Evolutionary conservation across 2,113 vertebrate species (phyloP), one percentile per base, ranked within the genome.

Genomic region (Limanda limanda): DNA sequence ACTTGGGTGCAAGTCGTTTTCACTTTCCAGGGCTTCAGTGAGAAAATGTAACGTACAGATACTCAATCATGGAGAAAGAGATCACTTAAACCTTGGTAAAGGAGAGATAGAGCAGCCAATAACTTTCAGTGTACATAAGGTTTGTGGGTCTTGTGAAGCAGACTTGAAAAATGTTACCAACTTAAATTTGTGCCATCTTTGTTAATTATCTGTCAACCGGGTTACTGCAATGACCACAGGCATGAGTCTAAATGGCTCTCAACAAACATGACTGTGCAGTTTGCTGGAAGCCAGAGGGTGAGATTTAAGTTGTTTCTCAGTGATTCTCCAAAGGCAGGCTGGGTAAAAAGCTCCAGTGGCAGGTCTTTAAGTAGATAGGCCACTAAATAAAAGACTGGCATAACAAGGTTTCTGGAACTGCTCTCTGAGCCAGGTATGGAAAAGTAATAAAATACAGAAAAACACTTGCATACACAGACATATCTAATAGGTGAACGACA

Each of bases 301-400:
- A 88, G 85, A 88, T 85, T 91, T 86, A 89, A 79, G 82, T 77
- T 76, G 79, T 72, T 73, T 85, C 78, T 85, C 82, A 78, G 74
- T 77, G 81, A 87, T 84, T 77, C 78, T 87, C 81, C 71, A 65
- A 59, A 72, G 63, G 79, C 78, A 78, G 64, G 21, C 64, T 73
- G 72, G 61, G 79, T 78, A 86, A 86, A 89, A 90, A 81, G 74
- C 83, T 84, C 80, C 60, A 59, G 56, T 61, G 57, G 85, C 81
- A 87, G 77, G 87, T 83, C 79, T 90, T 90, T 83, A 82, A 89
- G 82, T 59, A 89, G 86, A 86, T 78, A 66, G 71, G 76, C 68
- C 5, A 78, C 85, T 86, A 88, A 90, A 91, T 88, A 91, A 88
- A 84, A 56, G 31, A 74, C 68, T 72, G 66, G 73, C 13, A 58